Conservation (phyloP, 1,140 invertebrate genomes). For the Amphibalanus amphitrite region DNA sequence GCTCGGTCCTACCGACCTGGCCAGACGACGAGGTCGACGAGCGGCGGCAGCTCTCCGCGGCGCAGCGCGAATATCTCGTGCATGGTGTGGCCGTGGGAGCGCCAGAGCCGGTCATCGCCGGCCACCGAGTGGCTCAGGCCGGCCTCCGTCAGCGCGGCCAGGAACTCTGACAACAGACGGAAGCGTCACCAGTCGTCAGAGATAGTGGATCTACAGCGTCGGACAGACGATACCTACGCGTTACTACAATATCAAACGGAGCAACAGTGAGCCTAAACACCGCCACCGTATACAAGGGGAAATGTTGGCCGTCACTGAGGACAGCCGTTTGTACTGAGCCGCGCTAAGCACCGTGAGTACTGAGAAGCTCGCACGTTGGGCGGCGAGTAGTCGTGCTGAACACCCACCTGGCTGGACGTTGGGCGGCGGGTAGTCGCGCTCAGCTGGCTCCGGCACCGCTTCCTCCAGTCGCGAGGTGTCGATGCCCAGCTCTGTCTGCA, state of each 20-base stretch:
- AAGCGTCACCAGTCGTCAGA: too few relatives aligned
- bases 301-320: too few relatives aligned
- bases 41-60: slow-evolving; percentile 49
- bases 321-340: too few relatives aligned
- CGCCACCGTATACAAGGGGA: too few relatives aligned
- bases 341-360: background rate
- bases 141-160: slow-evolving; percentile 38
- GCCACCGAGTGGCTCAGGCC: slow-evolving; percentile 54
- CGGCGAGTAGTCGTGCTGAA: background rate
- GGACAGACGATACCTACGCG: too few relatives aligned
- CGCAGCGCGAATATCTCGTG: slow-evolving; percentile 69
- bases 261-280: too few relatives aligned
- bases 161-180: slow-evolving; percentile 30
- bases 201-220: too few relatives aligned
- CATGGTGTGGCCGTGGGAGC: slow-evolving; percentile 89
- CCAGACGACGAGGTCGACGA: slow-evolving; percentile 90
- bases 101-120: slow-evolving; percentile 63
- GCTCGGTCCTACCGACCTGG: slow-evolving; percentile 36
- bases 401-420: background rate
- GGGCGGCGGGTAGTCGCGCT: background rate
- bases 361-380: background rate
- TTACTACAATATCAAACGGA: too few relatives aligned
- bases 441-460: background rate
- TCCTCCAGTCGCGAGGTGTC: slow-evolving; percentile 24
- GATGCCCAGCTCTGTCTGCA: slow-evolving; percentile 49